A percentile compares a stretch with the other conserved stretches of the same genome.
Conservation (phyloP, 2,797 vertebrate genomes). For the Pangasius macronema region DNA sequence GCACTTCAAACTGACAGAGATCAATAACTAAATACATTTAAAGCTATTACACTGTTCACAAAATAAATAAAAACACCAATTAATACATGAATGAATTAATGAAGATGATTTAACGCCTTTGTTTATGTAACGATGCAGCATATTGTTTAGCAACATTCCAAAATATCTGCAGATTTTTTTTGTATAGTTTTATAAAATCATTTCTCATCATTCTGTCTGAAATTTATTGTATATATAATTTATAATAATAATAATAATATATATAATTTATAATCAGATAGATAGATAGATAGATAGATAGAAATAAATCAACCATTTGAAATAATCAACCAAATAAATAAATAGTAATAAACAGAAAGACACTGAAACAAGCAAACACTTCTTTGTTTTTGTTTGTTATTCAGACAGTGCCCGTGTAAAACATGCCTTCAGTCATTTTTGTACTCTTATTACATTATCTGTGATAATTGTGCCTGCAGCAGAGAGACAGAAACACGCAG, state of each 20-base stretch:
- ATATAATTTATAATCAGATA: constrained; percentile 43
- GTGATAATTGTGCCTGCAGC: not conserved
- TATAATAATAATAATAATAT: not conserved
- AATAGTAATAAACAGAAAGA: not conserved
- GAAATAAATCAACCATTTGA: not conserved
- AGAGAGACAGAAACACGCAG: not conserved
- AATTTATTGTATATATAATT: not conserved
- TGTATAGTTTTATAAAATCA: not conserved
- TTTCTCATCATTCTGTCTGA: not conserved
- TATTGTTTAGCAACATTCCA: not conserved
- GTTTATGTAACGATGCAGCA: not conserved
- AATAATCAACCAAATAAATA: constrained; percentile 5
- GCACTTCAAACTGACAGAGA: not conserved
- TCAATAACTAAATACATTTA: not conserved
- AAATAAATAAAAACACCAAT: not conserved
- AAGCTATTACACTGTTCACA: not conserved
- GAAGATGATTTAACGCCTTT: not conserved
- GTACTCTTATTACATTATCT: not conserved
- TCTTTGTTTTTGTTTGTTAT: not conserved
- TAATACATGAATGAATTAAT: not conserved
- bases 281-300: not conserved
- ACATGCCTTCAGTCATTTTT: not conserved
- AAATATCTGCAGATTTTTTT: not conserved
- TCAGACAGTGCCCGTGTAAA: not conserved
- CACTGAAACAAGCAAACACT: not conserved